These are phyloP conservation scores for Nowickia ferox DNA, from an alignment of 2,888 invertebrate genomes.

Conservation along the genomic window DNA sequence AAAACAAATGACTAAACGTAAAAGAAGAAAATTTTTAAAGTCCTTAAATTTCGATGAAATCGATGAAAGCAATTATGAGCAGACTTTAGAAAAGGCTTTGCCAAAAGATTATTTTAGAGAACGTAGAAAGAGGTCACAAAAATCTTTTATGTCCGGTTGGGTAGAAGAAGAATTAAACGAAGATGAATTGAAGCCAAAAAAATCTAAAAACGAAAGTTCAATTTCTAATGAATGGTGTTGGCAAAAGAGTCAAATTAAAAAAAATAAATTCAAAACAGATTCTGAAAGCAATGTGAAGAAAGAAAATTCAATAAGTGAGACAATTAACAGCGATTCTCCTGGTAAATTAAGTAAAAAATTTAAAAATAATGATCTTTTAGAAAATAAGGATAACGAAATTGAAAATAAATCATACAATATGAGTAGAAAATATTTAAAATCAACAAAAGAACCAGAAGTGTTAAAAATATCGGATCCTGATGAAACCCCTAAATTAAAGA, in stretches of 20 bases:
- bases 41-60: constrained; percentile 79
- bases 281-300: constrained; percentile 5
- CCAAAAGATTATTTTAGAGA: constrained; percentile 76
- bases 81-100: constrained; percentile 77
- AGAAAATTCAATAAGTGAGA: constrained; percentile 13
- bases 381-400: background rate
- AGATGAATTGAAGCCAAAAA: constrained; percentile 60
- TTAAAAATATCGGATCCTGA: constrained; percentile 52
- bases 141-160: constrained; percentile 76
- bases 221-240: background rate
- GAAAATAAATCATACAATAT: background rate
- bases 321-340: background rate
- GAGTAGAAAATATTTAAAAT: constrained; percentile 15
- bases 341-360: constrained; percentile 18
- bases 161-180: constrained; percentile 77
- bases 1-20: constrained; percentile 83
- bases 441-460: constrained; percentile 52
- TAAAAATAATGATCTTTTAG: background rate
- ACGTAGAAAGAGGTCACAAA: constrained; percentile 77
- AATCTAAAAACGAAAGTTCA: constrained; percentile 16
- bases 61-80: constrained; percentile 80
- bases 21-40: constrained; percentile 79
- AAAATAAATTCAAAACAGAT: constrained; percentile 25
- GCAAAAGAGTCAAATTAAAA: background rate
- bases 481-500: constrained; percentile 38